Base-by-base conservation (phyloP, 2,113 vertebrate species). In the Sylvia atricapilla region DNA sequence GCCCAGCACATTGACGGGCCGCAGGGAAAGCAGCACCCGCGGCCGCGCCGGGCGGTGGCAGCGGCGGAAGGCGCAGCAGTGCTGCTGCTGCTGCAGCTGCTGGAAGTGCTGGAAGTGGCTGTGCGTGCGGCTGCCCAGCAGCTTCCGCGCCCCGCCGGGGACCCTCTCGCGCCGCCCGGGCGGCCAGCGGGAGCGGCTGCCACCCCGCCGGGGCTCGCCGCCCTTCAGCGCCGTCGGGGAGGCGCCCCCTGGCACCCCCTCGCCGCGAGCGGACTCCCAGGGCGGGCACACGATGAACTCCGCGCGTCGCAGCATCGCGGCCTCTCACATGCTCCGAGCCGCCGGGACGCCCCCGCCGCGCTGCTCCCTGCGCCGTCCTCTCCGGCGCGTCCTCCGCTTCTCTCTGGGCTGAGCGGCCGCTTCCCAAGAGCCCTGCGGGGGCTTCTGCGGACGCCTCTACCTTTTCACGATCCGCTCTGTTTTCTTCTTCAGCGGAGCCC, bases 401-500 rank as follows among this genome's bases (percentile, higher is more conserved):
- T 21, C 37, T 31, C 64, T 8, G 76, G 47, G 63, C 81, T n/a
- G 47, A 59, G 39, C 56, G 35, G 52, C 28, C 60, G 62, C 52
- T 89, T 44, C 35, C 35, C 37, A 41, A 64, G 58, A 72, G 80
- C 84, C 83, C 80, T 85, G 37, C 70, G 33, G 86, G 90, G 89
- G 79, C 89, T n/a, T 79, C 39, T 37, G 17, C 56, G 55, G 50
- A n/a, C 52, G 78, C 77, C 97, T 98, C 98, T 99, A 99, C 98
- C 98, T 99, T 96, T 99, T 98, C 86, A 99, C 98, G 90, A 98
- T 97, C 94, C 97, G 98, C 69, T 97, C 91, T 21, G 98, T 93
- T 98, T 99, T 99, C 97, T 99, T 99, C 98, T 98, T 98, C 94
- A 98, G 98, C 97, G 98, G 97, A 90, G 98, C 98, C 97, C 97